phyloP scores from a whole-genome alignment of 1,140 invertebrate species.

The Drosophila leontia region DNA sequence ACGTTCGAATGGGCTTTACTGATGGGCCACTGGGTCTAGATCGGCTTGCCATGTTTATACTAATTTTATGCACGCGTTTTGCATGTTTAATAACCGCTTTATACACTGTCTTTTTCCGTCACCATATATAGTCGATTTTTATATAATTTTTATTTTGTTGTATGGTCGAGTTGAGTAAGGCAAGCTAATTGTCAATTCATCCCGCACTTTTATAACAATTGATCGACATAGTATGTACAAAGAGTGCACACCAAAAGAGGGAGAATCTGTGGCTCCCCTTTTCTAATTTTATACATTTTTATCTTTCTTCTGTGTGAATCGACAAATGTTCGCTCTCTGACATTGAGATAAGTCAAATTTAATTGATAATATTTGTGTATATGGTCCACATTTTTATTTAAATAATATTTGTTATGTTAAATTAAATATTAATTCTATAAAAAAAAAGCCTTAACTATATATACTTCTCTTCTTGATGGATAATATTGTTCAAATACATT shows the following conservation, averaged over 20 bases:
- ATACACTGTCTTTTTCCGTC: constrained; percentile 4
- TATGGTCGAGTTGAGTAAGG: constrained; percentile 4
- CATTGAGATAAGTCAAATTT: constrained; percentile 17
- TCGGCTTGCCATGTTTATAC: constrained; percentile 48
- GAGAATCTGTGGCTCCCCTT: not conserved
- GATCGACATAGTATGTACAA: not conserved
- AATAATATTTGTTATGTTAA: not conserved
- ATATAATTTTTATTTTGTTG: constrained; percentile 5
- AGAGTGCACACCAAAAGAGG: not conserved
- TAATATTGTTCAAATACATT: not conserved
- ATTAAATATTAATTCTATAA: too few relatives aligned
- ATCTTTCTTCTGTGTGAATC: constrained; percentile 6
- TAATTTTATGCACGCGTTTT: constrained; percentile 78
- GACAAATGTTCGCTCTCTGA: constrained; percentile 1
- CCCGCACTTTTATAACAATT: constrained; percentile 6
- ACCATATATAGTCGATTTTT: not conserved
- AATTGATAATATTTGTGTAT: not conserved
- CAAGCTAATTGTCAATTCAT: constrained; percentile 8
- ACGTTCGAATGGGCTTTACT: constrained; percentile 14
- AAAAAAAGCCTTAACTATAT: not conserved
- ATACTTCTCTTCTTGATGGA: not conserved
- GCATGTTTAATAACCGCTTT: constrained; percentile 54
- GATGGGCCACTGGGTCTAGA: constrained; percentile 32
- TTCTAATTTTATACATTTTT: constrained; percentile 11
- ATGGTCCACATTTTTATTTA: not conserved